Conservation (phyloP, 2,888 invertebrate species). For the Ichneumon xanthorius region DNA sequence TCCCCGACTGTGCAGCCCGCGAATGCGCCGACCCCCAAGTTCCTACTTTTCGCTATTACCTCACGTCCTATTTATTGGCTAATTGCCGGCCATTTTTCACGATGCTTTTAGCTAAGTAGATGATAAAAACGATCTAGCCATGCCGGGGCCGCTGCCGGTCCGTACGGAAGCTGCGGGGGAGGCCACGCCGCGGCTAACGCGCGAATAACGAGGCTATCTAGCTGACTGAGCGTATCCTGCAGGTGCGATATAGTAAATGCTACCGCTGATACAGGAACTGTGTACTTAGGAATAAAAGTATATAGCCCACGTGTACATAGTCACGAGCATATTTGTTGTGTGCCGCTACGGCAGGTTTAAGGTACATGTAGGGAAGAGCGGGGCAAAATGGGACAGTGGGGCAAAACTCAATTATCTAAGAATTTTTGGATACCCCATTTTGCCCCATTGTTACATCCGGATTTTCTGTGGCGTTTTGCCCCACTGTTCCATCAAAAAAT, state of each 20-base stretch:
- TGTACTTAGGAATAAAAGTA: constrained; percentile 36
- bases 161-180: constrained; percentile 20
- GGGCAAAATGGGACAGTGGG: too few relatives aligned
- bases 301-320: constrained; percentile 26
- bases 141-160: constrained; percentile 23
- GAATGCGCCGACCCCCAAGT: constrained; percentile 47
- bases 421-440: too few relatives aligned
- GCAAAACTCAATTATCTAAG: too few relatives aligned
- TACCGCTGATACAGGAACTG: constrained; percentile 30
- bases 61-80: constrained; percentile 73
- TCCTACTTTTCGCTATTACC: constrained; percentile 59
- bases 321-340: constrained; percentile 46
- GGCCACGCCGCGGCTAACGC: constrained; percentile 35
- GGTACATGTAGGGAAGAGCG: neutral
- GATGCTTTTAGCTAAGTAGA: constrained; percentile 76
- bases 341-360: constrained; percentile 31
- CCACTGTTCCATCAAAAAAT: too few relatives aligned
- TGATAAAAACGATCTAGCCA: constrained; percentile 70
- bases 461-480: too few relatives aligned
- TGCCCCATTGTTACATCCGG: too few relatives aligned
- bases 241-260: constrained; percentile 47
- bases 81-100: constrained; percentile 75
- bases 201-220: constrained; percentile 62
- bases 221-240: constrained; percentile 60
- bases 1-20: neutral